Evolutionary conservation across 1,140 invertebrate species (phyloP).

Genomic region (Metopolophium dirhodum): DNA sequence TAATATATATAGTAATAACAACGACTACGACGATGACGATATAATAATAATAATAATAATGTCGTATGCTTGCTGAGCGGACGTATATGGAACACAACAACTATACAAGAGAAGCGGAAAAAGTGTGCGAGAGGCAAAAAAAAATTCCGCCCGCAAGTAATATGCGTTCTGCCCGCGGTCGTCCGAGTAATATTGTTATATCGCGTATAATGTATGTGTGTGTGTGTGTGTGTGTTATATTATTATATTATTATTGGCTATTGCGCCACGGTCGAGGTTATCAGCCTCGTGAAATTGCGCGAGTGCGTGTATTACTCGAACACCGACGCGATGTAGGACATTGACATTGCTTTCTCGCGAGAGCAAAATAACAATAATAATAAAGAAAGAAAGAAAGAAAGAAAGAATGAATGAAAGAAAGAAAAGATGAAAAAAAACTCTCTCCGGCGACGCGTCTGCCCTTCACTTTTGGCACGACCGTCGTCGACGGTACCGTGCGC

Average conservation of each 20-base stretch:
- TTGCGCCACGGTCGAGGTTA: slow-evolving; percentile 36
- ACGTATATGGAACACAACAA: neutral
- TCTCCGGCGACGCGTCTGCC: slow-evolving; percentile 36
- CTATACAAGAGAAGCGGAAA: neutral
- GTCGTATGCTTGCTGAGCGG: neutral
- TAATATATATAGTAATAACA: neutral
- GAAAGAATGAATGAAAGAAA: neutral
- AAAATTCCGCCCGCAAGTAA: neutral
- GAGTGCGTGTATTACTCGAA: neutral
- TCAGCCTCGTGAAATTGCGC: slow-evolving; percentile 40
- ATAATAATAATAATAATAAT: slow-evolving; percentile 8
- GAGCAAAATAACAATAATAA: slow-evolving; percentile 40
- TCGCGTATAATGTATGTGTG: neutral
- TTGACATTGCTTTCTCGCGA: slow-evolving; percentile 55
- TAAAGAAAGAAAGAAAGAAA: slow-evolving; percentile 9
- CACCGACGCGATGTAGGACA: slow-evolving; percentile 40
- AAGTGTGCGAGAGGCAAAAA: neutral
- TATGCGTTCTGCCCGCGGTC: neutral
- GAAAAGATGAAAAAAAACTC: slow-evolving; percentile 31
- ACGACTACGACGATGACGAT: neutral
- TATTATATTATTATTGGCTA: slow-evolving; percentile 3
- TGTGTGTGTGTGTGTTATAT: neutral
- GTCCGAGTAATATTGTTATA: slow-evolving; percentile 1
- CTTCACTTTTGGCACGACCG: slow-evolving; percentile 50
- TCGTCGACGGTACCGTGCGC: neutral